Evolutionary conservation across 2,888 invertebrate genomes (phyloP).

Genomic region (Cheilosia variabilis): DNA sequence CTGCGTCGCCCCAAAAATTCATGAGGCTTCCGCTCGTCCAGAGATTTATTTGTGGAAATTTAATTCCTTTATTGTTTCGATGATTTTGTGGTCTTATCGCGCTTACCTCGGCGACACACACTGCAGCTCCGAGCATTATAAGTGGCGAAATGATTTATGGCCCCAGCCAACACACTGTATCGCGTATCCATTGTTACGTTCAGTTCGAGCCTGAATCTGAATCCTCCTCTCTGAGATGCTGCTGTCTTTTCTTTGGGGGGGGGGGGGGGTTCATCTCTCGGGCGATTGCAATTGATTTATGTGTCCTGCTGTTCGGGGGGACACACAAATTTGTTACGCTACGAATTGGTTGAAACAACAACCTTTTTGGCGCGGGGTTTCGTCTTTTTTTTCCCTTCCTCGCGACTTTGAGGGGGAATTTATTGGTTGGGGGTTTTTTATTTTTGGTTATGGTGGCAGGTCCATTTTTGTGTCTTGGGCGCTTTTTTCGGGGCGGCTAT

Average conservation of each 20-base stretch:
- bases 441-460: conserved; percentile 64
- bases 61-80: conserved; percentile 42
- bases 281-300: conserved; percentile 63
- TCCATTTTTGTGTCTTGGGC: conserved; percentile 25
- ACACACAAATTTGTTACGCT: conserved; percentile 70
- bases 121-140: conserved; percentile 3
- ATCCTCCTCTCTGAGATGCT: conserved; percentile 24
- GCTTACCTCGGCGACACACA: neutral
- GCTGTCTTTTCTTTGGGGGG: conserved; percentile 5
- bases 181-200: conserved; percentile 53
- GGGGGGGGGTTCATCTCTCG: conserved; percentile 29
- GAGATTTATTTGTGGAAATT: conserved; percentile 48
- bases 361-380: conserved; percentile 34
- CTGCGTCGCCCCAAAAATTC: conserved; percentile 17
- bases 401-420: conserved; percentile 24
- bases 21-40: conserved; percentile 10
- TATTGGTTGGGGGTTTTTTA: conserved; percentile 45
- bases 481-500: conserved; percentile 9
- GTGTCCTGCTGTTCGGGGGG: conserved; percentile 54
- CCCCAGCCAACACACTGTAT: conserved; percentile 14
- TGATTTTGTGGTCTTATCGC: conserved; percentile 36
- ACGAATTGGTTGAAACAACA: conserved; percentile 64
- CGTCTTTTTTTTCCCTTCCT: conserved; percentile 11
- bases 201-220: neutral
- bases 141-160: conserved; percentile 57